Conservation (phyloP, 2,797 vertebrate species). For the Momotus momota region DNA sequence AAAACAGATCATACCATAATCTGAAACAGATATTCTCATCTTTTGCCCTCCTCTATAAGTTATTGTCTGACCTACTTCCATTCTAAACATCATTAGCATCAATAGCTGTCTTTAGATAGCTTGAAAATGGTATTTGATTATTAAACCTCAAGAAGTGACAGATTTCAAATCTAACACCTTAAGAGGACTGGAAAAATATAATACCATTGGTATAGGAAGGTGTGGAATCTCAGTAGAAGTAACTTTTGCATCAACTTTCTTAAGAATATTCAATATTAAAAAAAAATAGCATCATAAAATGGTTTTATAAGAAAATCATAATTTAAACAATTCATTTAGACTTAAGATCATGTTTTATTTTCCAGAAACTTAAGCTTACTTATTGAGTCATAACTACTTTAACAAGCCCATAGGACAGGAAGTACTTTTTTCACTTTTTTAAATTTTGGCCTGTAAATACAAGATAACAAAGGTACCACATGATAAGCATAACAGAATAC, state of each 20-base stretch:
- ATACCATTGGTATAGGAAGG: background rate
- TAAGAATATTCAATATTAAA: background rate
- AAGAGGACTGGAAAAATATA: background rate
- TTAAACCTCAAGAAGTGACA: background rate
- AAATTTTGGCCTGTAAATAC: background rate
- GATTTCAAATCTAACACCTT: background rate
- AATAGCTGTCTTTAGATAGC: background rate
- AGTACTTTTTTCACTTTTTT: background rate
- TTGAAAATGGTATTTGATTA: background rate
- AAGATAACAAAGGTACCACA: background rate
- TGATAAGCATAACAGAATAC: background rate
- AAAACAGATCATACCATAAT: background rate
- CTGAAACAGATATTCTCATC: background rate
- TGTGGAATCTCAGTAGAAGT: background rate
- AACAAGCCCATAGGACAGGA: background rate
- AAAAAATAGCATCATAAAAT: background rate
- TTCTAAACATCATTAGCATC: background rate
- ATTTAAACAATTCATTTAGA: background rate
- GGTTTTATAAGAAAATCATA: background rate
- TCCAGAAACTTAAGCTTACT: background rate
- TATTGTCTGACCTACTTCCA: background rate
- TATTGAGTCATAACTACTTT: background rate
- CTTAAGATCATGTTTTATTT: background rate
- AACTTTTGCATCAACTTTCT: background rate
- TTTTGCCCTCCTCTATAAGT: background rate